Percentiles rank a stretch among this genome's conserved stretches.
Conservation (phyloP, 2,113 vertebrate species). For the Sphyrna mokarran region DNA sequence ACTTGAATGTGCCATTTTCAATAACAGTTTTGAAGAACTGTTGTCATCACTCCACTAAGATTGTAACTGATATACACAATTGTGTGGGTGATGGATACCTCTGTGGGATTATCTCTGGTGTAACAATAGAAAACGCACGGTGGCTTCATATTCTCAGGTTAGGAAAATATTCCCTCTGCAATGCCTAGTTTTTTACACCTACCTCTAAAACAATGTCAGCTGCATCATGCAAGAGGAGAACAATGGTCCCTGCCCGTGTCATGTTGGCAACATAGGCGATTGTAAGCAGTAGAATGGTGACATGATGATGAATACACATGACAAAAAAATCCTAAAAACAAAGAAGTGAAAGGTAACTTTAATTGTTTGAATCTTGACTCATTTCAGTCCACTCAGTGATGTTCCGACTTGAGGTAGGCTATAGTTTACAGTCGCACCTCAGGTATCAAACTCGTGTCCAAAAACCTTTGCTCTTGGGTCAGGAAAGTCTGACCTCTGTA, state of each 20-base stretch:
- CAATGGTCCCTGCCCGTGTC: conserved; percentile 8
- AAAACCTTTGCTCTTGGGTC: background rate
- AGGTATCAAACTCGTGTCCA: background rate
- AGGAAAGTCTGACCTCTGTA: background rate
- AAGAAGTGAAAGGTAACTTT: background rate
- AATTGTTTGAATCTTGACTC: background rate
- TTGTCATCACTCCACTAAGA: background rate
- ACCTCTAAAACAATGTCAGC: conserved; percentile 30
- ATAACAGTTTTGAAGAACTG: conserved; percentile 22
- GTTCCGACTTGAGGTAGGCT: too few species aligned
- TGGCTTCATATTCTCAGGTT: background rate
- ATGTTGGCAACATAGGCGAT: conserved; percentile 24
- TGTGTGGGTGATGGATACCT: background rate
- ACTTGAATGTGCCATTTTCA: background rate
- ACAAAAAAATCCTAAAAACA: conserved; percentile 30
- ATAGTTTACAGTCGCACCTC: background rate
- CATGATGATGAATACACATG: conserved; percentile 32
- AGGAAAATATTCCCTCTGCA: background rate
- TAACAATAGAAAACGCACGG: background rate
- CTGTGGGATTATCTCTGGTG: background rate
- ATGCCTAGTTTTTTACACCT: background rate
- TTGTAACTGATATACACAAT: background rate
- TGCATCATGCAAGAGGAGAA: conserved; percentile 24
- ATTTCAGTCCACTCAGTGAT: background rate
- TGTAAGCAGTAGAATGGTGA: conserved; percentile 21